Evolutionary conservation across 1,140 invertebrate genomes (phyloP), one percentile per base, ranked within the genome.

Genomic region (Drosophila cardini): DNA sequence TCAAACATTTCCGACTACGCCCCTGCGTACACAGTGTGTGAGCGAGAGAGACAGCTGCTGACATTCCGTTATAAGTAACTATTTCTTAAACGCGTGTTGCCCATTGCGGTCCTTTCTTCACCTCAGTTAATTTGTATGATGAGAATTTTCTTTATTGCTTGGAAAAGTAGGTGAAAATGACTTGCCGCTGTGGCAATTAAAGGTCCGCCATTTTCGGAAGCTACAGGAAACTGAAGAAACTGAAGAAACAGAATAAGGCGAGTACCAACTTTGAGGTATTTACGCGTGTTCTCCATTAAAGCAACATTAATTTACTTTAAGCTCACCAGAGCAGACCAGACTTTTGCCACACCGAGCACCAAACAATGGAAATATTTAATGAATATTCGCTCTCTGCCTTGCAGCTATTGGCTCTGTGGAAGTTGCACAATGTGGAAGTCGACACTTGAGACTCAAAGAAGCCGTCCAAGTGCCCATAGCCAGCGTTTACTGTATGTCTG

Each of bases 311-410:
- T 70, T 74, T 78, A 69, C 55, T 52, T 77, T 62, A 65, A 77
- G 61, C 70, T 40, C 64, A 56, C 38, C 21, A 26, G 21, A 5
- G 4, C 21, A 26, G 21, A 5, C 21, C 21, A 26, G 21, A 26
- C 21, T 26, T 26, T 50, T 61, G 58, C 69, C 63, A 62, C 50
- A 55, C 64, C 11, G 32, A 13, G 40, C 18, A n/a, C 15, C 61
- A 64, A 76, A 74, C 78, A 80, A 80, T 80, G 65, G 11, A 72
- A 80, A 80, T 78, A 78, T 80, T 78, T 80, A 80, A 80, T 80
- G 61, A 53, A 65, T 53, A 74, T 67, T 57, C 64, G 6, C 55
- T n/a, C 46, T 43, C 30, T 52, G 58, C 48, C 48, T 26, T n/a
- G 11, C 48, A 50, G 48, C 48, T 32, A 58, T 42, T 42, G 18